phyloP scores from a whole-genome alignment of 2,113 vertebrate genomes.

The Petrocephalus zakoni region DNA sequence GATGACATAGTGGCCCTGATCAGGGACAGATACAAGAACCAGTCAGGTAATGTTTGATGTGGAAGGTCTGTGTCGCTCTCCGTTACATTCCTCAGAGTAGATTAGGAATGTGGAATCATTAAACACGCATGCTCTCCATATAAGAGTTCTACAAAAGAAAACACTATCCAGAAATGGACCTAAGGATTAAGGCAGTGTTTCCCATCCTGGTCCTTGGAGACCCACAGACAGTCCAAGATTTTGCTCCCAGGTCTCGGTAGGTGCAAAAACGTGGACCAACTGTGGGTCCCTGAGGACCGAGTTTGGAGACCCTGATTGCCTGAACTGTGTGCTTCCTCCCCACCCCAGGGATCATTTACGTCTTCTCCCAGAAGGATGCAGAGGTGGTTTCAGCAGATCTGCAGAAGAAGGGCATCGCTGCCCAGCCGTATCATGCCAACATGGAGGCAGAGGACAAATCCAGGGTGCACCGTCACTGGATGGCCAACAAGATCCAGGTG shows the following conservation, averaged over 20 bases:
- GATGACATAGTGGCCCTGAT: slow-evolving; percentile 76
- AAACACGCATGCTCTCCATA: not conserved
- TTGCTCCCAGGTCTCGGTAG: not conserved
- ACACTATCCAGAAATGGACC: not conserved
- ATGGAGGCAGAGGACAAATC: slow-evolving; percentile 80
- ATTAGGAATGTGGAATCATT: not conserved
- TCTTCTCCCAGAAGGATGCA: slow-evolving; percentile 95
- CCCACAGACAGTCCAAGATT: not conserved
- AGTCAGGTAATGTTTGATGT: slow-evolving; percentile 71
- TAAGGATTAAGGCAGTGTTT: not conserved
- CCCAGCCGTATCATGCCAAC: slow-evolving; percentile 82
- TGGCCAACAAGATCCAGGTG: slow-evolving; percentile 81
- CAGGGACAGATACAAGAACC: slow-evolving; percentile 76
- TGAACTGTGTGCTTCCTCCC: not conserved
- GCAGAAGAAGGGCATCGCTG: slow-evolving; percentile 71
- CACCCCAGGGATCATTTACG: slow-evolving; percentile 84
- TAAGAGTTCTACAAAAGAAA: not conserved
- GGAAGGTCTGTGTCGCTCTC: not conserved
- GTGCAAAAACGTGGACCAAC: not conserved
- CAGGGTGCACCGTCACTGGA: slow-evolving; percentile 81
- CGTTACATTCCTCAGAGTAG: not conserved
- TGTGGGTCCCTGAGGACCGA: not conserved
- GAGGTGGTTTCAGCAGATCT: slow-evolving; percentile 76
- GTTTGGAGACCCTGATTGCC: not conserved
- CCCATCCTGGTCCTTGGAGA: not conserved